A percentile compares a stretch with the other conserved stretches of the same genome.
phyloP scores from a whole-genome alignment of 2,113 vertebrate species.

The Sialia sialis region DNA sequence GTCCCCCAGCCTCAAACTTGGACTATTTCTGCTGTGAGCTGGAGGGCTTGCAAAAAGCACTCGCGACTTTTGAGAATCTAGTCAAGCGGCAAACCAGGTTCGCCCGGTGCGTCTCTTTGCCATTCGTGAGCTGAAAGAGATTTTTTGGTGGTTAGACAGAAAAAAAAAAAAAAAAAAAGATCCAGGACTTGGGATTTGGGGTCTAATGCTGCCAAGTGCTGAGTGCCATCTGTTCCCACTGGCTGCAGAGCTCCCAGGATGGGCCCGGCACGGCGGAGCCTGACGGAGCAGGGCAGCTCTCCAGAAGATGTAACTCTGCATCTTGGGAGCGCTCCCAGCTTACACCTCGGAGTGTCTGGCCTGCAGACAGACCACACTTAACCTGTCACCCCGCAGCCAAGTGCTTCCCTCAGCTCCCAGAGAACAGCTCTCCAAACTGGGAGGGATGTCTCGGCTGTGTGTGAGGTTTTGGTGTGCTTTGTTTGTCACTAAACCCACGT shows the following conservation, averaged over 20 bases:
- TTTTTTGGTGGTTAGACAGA: not conserved
- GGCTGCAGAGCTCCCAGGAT: slow-evolving; percentile 23
- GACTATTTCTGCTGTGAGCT: not conserved
- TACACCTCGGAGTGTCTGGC: not conserved
- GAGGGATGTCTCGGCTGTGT: not conserved
- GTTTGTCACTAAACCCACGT: not conserved
- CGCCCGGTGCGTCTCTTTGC: rapidly evolving
- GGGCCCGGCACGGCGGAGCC: not conserved
- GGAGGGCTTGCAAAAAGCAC: not conserved
- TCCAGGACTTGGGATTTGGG: not conserved
- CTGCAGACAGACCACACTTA: slow-evolving; percentile 26
- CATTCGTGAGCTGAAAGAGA: not conserved
- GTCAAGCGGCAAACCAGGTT: not conserved
- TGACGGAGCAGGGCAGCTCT: not conserved
- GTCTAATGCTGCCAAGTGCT: slow-evolving; percentile 52
- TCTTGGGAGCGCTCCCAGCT: slow-evolving; percentile 51
- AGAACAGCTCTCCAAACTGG: not conserved
- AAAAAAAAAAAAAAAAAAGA: not conserved
- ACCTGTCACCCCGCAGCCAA: not conserved
- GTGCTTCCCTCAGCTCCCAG: not conserved
- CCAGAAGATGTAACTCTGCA: not conserved
- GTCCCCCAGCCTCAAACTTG: slow-evolving; percentile 48
- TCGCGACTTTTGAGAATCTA: not conserved
- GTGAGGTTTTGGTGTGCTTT: not conserved
- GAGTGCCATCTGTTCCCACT: slow-evolving; percentile 60